phyloP scores from a whole-genome alignment of 2,113 vertebrate genomes.

The Coptodon bakossiorum region DNA sequence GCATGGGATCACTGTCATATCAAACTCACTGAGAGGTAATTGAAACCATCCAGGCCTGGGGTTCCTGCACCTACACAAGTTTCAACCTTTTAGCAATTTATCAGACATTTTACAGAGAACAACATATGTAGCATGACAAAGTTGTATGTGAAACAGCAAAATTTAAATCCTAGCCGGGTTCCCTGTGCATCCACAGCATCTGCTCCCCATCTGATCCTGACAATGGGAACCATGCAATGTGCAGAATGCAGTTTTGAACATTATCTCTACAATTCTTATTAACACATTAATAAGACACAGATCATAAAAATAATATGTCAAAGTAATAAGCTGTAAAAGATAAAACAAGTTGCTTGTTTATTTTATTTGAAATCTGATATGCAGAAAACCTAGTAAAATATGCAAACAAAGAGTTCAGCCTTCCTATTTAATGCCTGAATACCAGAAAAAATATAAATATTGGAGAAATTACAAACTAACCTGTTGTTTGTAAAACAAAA shows the following conservation, averaged over 20 bases:
- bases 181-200: slow-evolving; percentile 68
- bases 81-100: neutral
- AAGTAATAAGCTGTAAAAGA: neutral
- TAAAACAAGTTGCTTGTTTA: neutral
- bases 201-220: slow-evolving; percentile 76
- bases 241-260: neutral
- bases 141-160: slow-evolving; percentile 61
- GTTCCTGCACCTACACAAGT: neutral
- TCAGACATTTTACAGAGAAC: slow-evolving; percentile 3
- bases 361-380: neutral
- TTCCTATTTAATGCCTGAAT: neutral
- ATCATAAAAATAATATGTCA: neutral
- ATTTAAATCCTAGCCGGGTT: neutral
- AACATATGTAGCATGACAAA: slow-evolving; percentile 69
- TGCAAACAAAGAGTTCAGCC: neutral
- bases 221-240: slow-evolving; percentile 65
- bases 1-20: neutral
- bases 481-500: slow-evolving; percentile 16
- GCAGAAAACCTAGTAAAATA: neutral
- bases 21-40: neutral
- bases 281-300: neutral
- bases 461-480: neutral
- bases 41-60: neutral
- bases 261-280: neutral
- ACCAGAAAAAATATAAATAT: neutral